Conservation (phyloP, 2,113 vertebrate genomes). For the Indicator indicator region DNA sequence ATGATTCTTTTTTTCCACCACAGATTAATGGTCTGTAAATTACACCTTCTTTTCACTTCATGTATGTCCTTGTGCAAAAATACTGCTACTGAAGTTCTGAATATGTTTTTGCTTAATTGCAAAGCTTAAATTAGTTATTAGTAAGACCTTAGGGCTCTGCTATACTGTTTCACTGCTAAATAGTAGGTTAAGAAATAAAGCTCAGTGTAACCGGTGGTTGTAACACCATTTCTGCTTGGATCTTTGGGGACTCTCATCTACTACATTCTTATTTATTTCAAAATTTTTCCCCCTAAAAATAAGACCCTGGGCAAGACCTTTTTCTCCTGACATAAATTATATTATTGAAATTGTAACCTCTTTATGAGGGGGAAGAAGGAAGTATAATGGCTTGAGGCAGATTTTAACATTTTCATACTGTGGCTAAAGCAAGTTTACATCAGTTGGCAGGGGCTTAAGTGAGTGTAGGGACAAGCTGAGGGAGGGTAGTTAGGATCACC, state of each 20-base stretch:
- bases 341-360: constrained; percentile 1
- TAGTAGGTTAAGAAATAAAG: constrained; percentile 49
- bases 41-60: not conserved
- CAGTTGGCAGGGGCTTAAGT: not conserved
- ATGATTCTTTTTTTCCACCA: not conserved
- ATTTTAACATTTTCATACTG: not conserved
- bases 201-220: not conserved
- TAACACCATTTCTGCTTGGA: not conserved
- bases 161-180: constrained; percentile 45
- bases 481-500: not conserved
- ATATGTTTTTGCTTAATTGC: not conserved
- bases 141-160: not conserved
- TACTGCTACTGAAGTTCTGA: not conserved
- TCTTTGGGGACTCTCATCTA: not conserved
- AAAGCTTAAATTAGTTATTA: constrained; percentile 3
- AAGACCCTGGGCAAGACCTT: not conserved
- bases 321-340: not conserved
- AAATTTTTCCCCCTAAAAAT: not conserved
- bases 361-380: not conserved
- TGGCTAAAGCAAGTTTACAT: not conserved
- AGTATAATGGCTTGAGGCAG: not conserved
- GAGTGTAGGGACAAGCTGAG: not conserved
- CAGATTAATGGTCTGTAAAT: not conserved
- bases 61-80: not conserved
- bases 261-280: not conserved